Evolutionary conservation across 2,888 invertebrate species (phyloP).

Genomic region (Fabriciana adippe): DNA sequence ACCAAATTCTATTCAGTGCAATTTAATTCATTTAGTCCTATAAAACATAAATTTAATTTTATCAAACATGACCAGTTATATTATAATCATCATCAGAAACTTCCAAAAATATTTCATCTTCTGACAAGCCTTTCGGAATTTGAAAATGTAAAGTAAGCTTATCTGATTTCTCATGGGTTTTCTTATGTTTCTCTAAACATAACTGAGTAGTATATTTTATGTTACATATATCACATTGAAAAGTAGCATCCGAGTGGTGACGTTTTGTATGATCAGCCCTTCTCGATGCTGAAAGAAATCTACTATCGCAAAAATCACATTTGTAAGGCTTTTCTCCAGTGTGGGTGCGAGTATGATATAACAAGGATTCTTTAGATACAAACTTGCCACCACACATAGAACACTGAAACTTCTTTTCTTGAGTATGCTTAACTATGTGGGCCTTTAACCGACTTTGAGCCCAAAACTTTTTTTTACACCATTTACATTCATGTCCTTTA

Average conservation of each 20-base stretch:
- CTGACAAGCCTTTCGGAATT: conserved; percentile 19
- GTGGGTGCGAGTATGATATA: conserved; percentile 70
- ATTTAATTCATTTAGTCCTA: too few relatives aligned
- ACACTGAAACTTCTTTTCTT: conserved; percentile 65
- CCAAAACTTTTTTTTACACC: conserved; percentile 71
- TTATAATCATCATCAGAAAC: conserved; percentile 39
- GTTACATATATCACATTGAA: conserved; percentile 58
- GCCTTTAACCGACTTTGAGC: conserved; percentile 67
- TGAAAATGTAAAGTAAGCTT: conserved; percentile 12
- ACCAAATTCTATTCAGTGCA: too few relatives aligned
- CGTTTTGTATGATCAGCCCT: conserved; percentile 61
- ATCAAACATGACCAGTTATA: conserved; percentile 28
- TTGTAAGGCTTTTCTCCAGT: conserved; percentile 70
- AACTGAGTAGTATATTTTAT: conserved; percentile 55
- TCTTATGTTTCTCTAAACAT: conserved; percentile 57
- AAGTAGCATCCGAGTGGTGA: conserved; percentile 52
- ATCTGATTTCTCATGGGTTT: conserved; percentile 32
- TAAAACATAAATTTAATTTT: neutral
- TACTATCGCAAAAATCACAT: conserved; percentile 59
- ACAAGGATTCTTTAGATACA: conserved; percentile 66
- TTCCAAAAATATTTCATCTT: conserved; percentile 33
- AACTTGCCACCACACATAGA: conserved; percentile 60
- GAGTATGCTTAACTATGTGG: conserved; percentile 69
- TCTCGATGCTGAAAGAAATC: conserved; percentile 64
- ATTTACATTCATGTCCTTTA: conserved; percentile 64